phyloP scores from a whole-genome alignment of 1,140 invertebrate species.

The Bradynema listronoti region DNA sequence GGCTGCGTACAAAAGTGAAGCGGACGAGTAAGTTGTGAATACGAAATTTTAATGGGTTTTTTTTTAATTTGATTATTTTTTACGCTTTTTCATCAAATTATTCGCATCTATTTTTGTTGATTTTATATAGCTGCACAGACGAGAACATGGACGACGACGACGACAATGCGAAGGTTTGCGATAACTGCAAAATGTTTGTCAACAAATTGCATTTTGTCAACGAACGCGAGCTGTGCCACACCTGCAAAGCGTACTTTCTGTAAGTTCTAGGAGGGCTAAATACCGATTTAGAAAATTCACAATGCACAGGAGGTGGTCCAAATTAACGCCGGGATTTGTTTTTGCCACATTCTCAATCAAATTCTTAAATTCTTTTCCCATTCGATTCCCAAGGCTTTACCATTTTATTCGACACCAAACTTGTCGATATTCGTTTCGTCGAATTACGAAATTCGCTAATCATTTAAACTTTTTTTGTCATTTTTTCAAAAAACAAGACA shows the following conservation, averaged over 20 bases:
- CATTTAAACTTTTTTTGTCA: too few species aligned
- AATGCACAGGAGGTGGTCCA: too few species aligned
- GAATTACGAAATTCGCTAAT: too few species aligned
- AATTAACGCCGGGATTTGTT: too few species aligned
- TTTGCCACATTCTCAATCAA: too few species aligned
- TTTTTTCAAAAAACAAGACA: too few species aligned
- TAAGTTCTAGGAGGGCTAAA: constrained; percentile 2
- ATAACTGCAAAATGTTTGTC: constrained; percentile 24
- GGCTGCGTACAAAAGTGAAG: constrained; percentile 4
- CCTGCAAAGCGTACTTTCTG: constrained; percentile 29
- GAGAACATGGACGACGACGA: constrained; percentile 4
- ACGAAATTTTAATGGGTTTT: background rate
- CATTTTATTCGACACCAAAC: too few species aligned
- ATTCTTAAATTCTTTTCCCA: too few species aligned
- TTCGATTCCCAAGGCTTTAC: too few species aligned
- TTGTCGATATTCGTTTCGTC: too few species aligned
- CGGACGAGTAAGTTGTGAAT: background rate
- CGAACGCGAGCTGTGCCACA: constrained; percentile 25
- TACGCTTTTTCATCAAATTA: background rate
- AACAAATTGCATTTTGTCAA: constrained; percentile 26
- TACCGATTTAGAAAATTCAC: background rate
- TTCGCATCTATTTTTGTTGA: constrained; percentile 10
- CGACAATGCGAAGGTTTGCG: constrained; percentile 11
- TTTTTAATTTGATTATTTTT: background rate
- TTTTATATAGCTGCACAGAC: constrained; percentile 17